Evolutionary conservation across 2,888 invertebrate genomes (phyloP).

Genomic region (Nebria brevicollis): DNA sequence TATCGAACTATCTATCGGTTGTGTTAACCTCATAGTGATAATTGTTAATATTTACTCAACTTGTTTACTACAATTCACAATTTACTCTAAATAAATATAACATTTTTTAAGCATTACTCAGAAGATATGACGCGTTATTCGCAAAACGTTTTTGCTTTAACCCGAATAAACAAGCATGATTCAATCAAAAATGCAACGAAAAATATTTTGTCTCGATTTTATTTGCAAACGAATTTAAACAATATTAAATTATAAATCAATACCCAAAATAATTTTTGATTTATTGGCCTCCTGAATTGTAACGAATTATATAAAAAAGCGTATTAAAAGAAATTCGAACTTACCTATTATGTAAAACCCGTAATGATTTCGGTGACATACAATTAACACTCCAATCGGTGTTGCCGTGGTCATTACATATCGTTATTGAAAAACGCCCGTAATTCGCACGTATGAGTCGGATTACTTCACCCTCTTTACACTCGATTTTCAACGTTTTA

Average conservation of each 20-base stretch:
- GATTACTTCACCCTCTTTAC: conserved; percentile 88
- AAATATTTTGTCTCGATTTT: neutral
- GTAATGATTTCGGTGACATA: conserved; percentile 88
- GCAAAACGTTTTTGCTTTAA: no score
- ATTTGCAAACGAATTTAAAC: no score
- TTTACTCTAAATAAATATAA: no score
- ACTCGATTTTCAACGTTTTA: conserved; percentile 87
- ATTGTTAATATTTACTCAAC: no score
- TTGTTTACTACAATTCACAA: no score
- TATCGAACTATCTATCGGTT: no score
- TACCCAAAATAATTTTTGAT: no score
- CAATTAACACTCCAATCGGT: conserved; percentile 98
- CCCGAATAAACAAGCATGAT: no score
- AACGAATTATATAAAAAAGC: conserved; percentile 24
- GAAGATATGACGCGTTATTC: no score
- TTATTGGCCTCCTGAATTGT: neutral
- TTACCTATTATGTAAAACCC: conserved; percentile 90
- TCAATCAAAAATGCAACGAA: neutral
- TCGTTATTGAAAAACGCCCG: conserved; percentile 92
- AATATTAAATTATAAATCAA: no score
- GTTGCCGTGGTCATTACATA: conserved; percentile 95
- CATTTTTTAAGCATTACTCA: no score
- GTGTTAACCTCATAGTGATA: no score
- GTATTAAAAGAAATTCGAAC: conserved; percentile 49
- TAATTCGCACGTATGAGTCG: conserved; percentile 94